These are phyloP conservation scores for Leucopsar rothschildi DNA, from an alignment of 2,113 vertebrate genomes.

Conservation along the genomic window DNA sequence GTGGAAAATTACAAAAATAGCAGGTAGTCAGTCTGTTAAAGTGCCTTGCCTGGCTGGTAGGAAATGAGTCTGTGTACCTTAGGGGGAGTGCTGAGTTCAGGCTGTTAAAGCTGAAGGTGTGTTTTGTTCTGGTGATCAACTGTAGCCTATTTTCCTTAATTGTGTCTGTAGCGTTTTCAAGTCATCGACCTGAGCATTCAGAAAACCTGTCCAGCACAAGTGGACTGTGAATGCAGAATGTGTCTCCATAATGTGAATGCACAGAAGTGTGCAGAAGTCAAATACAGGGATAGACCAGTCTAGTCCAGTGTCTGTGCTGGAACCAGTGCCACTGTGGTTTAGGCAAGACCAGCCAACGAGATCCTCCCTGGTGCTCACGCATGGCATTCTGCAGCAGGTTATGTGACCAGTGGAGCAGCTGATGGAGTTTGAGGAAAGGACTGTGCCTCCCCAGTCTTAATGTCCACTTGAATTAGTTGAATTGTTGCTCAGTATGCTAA, in stretches of 20 bases:
- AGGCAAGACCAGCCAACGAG: background rate
- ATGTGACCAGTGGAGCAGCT: background rate
- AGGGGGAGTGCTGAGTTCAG: background rate
- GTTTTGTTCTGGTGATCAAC: background rate
- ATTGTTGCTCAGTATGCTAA: background rate
- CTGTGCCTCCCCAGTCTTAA: background rate
- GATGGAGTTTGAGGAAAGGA: background rate
- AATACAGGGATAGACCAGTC: rapidly evolving
- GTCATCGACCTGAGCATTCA: background rate
- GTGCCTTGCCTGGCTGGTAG: background rate
- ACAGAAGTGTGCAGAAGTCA: background rate
- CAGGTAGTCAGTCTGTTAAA: background rate
- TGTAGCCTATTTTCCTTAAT: background rate
- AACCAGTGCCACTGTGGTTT: background rate
- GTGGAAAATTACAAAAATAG: background rate
- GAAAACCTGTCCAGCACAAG: background rate
- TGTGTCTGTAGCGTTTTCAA: background rate
- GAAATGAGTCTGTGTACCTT: background rate
- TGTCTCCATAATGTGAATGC: background rate
- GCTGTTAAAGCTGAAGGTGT: background rate
- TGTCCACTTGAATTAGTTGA: background rate
- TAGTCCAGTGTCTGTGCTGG: rapidly evolving
- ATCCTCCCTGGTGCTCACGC: background rate
- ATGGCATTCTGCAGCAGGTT: background rate
- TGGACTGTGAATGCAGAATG: background rate